phyloP scores from a whole-genome alignment of 2,888 invertebrate genomes.

The Troilus luridus region DNA sequence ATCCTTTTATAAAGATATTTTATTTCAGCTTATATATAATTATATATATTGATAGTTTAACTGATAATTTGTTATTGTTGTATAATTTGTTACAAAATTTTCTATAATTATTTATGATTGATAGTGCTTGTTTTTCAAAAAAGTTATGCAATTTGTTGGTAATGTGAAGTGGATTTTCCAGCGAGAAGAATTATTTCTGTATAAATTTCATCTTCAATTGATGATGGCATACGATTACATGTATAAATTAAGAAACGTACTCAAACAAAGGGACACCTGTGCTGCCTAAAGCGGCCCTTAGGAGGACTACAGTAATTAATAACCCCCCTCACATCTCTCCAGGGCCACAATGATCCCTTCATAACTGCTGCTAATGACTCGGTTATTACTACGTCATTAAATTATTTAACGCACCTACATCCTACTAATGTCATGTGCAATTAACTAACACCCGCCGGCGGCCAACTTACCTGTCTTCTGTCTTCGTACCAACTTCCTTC shows the following conservation, averaged over 20 bases:
- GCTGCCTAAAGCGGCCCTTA: background rate
- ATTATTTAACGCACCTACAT: slow-evolving; percentile 31
- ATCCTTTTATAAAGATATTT: too few species aligned
- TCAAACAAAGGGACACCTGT: background rate
- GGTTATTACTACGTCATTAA: background rate
- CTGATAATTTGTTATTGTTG: too few species aligned
- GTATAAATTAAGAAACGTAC: background rate
- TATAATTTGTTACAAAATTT: too few species aligned
- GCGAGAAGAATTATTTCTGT: background rate
- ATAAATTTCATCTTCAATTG: background rate
- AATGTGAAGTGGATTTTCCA: background rate
- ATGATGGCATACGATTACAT: background rate
- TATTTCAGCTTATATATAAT: too few species aligned
- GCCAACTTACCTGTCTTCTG: background rate
- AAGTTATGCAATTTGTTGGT: too few species aligned
- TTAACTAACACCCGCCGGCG: background rate
- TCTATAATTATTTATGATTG: too few species aligned
- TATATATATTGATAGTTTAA: too few species aligned
- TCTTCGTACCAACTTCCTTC: background rate
- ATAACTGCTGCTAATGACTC: slow-evolving; percentile 33
- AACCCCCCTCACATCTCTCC: background rate
- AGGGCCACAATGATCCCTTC: background rate
- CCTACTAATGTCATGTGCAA: slow-evolving; percentile 37
- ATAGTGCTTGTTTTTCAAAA: too few species aligned
- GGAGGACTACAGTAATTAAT: background rate